Evolutionary conservation across 2,113 vertebrate species (phyloP).

Genomic region (Panurus biarmicus): DNA sequence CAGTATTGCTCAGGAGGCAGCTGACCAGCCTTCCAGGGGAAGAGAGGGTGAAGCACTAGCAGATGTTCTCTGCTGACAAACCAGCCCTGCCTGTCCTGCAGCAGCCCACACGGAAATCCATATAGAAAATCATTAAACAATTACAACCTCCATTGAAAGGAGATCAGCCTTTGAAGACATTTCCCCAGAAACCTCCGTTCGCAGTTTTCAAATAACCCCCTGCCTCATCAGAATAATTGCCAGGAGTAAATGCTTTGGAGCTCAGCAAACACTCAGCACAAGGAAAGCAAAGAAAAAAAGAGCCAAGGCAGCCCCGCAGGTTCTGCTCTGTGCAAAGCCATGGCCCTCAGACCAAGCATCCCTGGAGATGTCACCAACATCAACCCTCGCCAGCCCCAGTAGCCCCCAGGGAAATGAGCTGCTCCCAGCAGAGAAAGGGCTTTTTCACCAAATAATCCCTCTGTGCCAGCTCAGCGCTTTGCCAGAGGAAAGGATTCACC

Average conservation of each 20-base stretch:
- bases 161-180: constrained; percentile 25
- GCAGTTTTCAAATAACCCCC: neutral
- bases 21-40: neutral
- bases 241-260: neutral
- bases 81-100: neutral
- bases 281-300: neutral
- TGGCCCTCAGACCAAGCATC: neutral
- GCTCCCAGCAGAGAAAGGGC: neutral
- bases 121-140: constrained; percentile 49
- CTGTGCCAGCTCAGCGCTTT: neutral
- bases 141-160: constrained; percentile 7
- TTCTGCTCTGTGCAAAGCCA: neutral
- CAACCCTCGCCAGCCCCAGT: rapidly evolving
- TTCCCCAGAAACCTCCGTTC: neutral
- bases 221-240: neutral
- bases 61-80: neutral
- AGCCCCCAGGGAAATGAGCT: neutral
- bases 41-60: neutral
- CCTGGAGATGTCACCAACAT: neutral
- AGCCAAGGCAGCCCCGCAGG: neutral
- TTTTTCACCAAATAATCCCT: neutral
- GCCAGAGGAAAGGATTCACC: neutral
- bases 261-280: neutral
- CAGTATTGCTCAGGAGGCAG: neutral
- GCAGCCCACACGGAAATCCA: neutral